phyloP scores from a whole-genome alignment of 2,888 invertebrate genomes.

The Therioaphis trifolii region DNA sequence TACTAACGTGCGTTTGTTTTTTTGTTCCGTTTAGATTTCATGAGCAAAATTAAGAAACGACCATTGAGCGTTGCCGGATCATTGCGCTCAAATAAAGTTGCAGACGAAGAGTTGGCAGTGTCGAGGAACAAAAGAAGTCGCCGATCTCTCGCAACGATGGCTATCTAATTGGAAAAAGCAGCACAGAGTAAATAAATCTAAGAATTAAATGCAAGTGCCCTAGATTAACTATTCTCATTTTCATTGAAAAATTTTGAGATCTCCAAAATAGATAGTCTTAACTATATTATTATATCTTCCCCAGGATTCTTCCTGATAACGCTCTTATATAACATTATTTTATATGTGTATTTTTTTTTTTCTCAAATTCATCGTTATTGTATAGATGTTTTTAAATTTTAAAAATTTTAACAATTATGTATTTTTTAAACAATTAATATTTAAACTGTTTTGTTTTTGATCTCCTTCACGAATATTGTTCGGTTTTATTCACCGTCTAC shows the following conservation, averaged over 20 bases:
- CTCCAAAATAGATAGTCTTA: constrained; percentile 40
- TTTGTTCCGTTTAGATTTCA: constrained; percentile 31
- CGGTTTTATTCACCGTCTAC: constrained; percentile 33
- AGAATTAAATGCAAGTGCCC: neutral
- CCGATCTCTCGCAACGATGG: constrained; percentile 34
- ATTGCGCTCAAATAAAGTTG: constrained; percentile 10
- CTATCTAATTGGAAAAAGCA: constrained; percentile 33
- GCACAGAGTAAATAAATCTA: constrained; percentile 36
- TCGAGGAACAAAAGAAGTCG: constrained; percentile 31
- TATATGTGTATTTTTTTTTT: constrained; percentile 56
- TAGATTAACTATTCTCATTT: constrained; percentile 41
- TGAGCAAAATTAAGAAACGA: constrained; percentile 50
- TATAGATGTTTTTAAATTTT: constrained; percentile 62
- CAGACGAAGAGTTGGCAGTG: constrained; percentile 1
- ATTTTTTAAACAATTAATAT: constrained; percentile 59
- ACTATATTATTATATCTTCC: constrained; percentile 42
- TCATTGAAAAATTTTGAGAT: constrained; percentile 39
- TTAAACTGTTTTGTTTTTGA: constrained; percentile 60
- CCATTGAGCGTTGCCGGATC: constrained; percentile 1
- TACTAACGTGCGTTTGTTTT: neutral
- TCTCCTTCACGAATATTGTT: constrained; percentile 60
- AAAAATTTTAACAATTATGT: constrained; percentile 58
- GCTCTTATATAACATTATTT: constrained; percentile 48
- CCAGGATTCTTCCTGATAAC: constrained; percentile 13
- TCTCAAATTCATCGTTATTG: constrained; percentile 51